phyloP scores from a whole-genome alignment of 2,888 invertebrate species.

The Nebria brevicollis region DNA sequence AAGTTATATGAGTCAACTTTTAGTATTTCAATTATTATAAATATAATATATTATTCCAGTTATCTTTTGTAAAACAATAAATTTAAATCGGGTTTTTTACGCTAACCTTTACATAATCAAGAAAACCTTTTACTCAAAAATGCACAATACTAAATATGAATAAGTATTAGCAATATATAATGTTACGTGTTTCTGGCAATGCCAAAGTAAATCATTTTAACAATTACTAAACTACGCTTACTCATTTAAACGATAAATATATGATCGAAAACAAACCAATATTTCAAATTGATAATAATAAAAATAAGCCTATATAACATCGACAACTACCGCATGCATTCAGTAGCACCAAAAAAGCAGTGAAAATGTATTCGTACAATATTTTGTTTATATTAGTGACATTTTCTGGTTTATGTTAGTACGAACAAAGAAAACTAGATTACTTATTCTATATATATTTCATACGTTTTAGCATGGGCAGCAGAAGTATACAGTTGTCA shows the following conservation, averaged over 20 bases:
- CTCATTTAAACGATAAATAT: neutral
- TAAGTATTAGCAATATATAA: no score
- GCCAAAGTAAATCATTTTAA: neutral
- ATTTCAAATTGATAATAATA: neutral
- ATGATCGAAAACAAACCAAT: neutral
- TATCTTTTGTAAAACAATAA: no score
- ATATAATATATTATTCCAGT: no score
- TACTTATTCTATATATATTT: neutral
- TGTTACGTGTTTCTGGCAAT: no score
- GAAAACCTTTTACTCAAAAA: no score
- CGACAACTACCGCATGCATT: no score
- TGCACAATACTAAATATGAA: no score
- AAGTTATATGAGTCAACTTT: no score
- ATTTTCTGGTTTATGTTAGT: neutral
- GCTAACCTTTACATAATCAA: no score
- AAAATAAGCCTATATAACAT: no score
- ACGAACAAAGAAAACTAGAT: neutral
- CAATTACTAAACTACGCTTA: neutral
- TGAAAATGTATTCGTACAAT: neutral
- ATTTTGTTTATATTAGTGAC: neutral
- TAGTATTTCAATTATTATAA: no score
- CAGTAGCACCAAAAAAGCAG: neutral
- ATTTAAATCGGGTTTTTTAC: no score
- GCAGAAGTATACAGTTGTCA: slow-evolving; percentile 10
- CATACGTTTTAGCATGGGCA: neutral